Base-by-base conservation (phyloP, 2,888 invertebrate species). In the Morpho helenor region DNA sequence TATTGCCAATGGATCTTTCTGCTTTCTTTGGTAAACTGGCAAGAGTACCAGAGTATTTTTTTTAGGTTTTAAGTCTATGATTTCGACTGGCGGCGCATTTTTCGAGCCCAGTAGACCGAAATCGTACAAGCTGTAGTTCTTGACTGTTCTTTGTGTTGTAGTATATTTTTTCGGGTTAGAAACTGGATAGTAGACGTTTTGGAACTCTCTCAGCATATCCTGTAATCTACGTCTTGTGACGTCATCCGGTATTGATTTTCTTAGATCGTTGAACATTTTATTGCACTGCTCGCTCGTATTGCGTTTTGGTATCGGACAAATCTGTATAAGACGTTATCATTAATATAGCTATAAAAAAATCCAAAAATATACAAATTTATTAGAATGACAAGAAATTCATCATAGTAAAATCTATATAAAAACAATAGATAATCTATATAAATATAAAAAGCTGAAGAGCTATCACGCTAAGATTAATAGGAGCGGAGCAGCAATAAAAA, bases 281-380 rank as follows among this genome's bases (percentile, higher is more conserved):
- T 64, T 66, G 69, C 88, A 89, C 61, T 81, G 72, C 0, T 59
- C 59, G 2, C 77, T 72, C 45, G 67, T 64, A 50, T 70, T 76
- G 7, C 84, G 69, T 57, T 76, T 82, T 3, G 81, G 72, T 2
- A 69, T 31, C 1, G 88, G 87, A 41, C 86, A 87, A 0, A 82
- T 84, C 88, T 88, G 82, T 8, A 76, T 1, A 31, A 31, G 31
- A 31, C 31, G 31, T 31, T 5, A 3, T 31, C 31, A 31, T 31
- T 31, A 31, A 78, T 56, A 65, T n/a, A 47, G 10, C 53, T 41
- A 22, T 7, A 52, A 31, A 39, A 54, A 22, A 16, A 16, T 16
- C 16, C 16, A n/a, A n/a, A n/a, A n/a, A n/a, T n/a, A n/a, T n/a
- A n/a, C n/a, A n/a, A n/a, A n/a, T n/a, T n/a, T n/a, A n/a, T n/a